These are phyloP conservation scores for Spisula subtruncata DNA, from an alignment of 2,888 invertebrate species.

Conservation along the genomic window DNA sequence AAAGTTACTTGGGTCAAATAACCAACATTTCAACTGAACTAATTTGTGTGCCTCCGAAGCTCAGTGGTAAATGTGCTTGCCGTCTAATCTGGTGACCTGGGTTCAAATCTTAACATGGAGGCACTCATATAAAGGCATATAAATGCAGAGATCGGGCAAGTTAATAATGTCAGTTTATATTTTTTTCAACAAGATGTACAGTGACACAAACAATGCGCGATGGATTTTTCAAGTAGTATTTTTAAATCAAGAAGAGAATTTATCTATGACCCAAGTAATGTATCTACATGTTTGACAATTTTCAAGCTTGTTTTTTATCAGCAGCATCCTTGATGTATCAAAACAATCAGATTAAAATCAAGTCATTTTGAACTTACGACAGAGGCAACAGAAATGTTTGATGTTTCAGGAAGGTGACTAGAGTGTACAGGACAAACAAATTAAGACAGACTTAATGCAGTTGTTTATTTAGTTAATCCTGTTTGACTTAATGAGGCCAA, in stretches of 20 bases:
- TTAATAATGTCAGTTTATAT: no score
- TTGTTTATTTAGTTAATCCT: slow-evolving; percentile 30
- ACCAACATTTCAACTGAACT: no score
- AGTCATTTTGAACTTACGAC: neutral
- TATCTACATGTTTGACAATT: neutral
- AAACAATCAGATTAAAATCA: neutral
- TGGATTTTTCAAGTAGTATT: no score
- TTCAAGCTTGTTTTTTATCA: neutral
- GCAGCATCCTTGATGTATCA: neutral
- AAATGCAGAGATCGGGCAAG: no score
- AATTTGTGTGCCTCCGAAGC: no score
- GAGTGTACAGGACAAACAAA: neutral
- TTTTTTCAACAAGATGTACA: no score
- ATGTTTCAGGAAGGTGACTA: neutral
- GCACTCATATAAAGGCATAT: no score
- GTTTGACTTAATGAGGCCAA: slow-evolving; percentile 43
- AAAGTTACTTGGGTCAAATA: no score
- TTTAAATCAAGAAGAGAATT: neutral
- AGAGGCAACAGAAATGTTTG: neutral
- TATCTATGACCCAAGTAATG: neutral
- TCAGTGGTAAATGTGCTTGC: no score
- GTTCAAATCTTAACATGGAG: no score
- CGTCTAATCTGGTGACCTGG: no score
- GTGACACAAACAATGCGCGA: no score
- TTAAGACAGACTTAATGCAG: slow-evolving; percentile 38